Evolutionary conservation across 1,140 invertebrate species (phyloP).

Genomic region (Amyelois transitella): DNA sequence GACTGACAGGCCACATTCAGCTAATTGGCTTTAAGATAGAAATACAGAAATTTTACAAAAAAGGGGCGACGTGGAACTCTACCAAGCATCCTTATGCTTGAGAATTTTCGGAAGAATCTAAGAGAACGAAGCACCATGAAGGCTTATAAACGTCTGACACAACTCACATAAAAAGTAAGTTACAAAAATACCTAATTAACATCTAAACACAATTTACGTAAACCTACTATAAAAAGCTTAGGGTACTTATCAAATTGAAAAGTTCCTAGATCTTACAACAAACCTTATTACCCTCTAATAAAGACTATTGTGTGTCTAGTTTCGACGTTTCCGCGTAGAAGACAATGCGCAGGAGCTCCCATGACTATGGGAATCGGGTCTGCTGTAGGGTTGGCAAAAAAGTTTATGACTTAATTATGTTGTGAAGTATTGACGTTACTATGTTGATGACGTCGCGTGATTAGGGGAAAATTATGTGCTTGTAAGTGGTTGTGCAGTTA

Average conservation of each 20-base stretch:
- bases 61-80: too few relatives aligned
- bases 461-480: neutral
- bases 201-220: conserved; percentile 14
- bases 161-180: too few relatives aligned
- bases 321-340: conserved; percentile 26
- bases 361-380: conserved; percentile 45
- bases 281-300: conserved; percentile 20
- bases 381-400: conserved; percentile 30
- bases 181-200: neutral
- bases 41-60: too few relatives aligned
- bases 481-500: too few relatives aligned
- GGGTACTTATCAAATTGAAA: conserved; percentile 13
- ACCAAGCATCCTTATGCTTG: too few relatives aligned
- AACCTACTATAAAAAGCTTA: conserved; percentile 16
- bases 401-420: neutral
- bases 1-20: too few relatives aligned
- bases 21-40: too few relatives aligned
- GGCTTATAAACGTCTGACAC: too few relatives aligned
- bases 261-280: conserved; percentile 7
- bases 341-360: conserved; percentile 41
- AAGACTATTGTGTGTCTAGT: conserved; percentile 13
- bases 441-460: neutral
- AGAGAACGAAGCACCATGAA: too few relatives aligned
- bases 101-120: too few relatives aligned
- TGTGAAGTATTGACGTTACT: neutral